phyloP scores from a whole-genome alignment of 2,797 vertebrate genomes.

The Rhabdophis nuchalis region DNA sequence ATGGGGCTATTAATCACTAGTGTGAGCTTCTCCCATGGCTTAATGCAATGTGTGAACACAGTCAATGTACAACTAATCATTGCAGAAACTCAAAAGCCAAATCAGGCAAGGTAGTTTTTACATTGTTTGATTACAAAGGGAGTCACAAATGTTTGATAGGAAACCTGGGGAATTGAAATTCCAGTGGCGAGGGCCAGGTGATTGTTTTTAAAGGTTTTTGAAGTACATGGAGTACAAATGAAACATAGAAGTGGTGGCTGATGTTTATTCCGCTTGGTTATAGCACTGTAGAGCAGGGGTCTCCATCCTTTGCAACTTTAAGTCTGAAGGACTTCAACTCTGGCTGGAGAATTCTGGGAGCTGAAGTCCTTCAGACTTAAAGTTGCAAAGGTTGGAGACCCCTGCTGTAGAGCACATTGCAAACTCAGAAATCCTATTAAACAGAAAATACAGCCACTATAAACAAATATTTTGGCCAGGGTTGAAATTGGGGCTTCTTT shows the following conservation, averaged over 20 bases:
- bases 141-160: background rate
- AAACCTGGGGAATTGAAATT: background rate
- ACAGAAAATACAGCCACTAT: constrained; percentile 1
- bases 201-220: background rate
- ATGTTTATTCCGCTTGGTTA: background rate
- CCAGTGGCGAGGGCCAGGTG: background rate
- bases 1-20: background rate
- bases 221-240: background rate
- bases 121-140: background rate
- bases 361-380: too few relatives aligned
- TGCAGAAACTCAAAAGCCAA: background rate
- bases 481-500: constrained; percentile 63
- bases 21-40: background rate
- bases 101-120: background rate
- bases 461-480: constrained; percentile 35
- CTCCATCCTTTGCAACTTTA: too few relatives aligned
- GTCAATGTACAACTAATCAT: background rate
- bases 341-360: too few relatives aligned
- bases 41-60: background rate
- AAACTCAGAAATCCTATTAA: background rate
- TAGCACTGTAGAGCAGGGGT: constrained; percentile 13
- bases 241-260: background rate
- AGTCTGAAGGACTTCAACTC: too few relatives aligned
- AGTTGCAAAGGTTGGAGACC: too few relatives aligned
- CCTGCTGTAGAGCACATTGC: background rate